Evolutionary conservation across 1,140 invertebrate species (phyloP), one percentile per base, ranked within the genome.

Genomic region (Drosophila grimshawi): DNA sequence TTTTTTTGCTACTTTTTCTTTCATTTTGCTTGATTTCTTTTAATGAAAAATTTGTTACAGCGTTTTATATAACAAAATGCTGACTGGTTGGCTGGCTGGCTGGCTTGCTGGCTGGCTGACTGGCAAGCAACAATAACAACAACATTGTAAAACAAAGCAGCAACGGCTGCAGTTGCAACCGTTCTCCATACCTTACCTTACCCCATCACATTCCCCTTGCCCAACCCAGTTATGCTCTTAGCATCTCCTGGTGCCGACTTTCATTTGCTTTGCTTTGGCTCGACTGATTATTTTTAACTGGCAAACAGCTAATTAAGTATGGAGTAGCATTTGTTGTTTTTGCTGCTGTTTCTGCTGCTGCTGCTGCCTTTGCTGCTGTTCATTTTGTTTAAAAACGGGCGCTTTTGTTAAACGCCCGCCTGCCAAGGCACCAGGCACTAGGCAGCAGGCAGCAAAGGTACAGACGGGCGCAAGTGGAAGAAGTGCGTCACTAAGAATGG

Each of bases 221-320:
- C 7, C 59, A 56, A 41, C 46, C 68, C 46, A 6, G 49, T 35
- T 45, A 59, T 76, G 45, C 61, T 74, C 62, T 80, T 74, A 70
- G 71, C 71, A 61, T 63, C 65, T 69, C 51, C 62, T 71, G 66
- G 69, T 86, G 68, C 83, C 68, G 83, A 83, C 83, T 89, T 88
- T 75, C 83, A 88, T 88, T 88, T 88, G 83, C 85, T 89, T 88
- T 71, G 56, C 61, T 86, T 78, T 89, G 80, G 85, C 85, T 85
- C 80, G 82, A 67, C 73, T 89, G 85, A 90, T 89, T 89, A 89
- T 89, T 89, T 89, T 89, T 88, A 90, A 89, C 85, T 89, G 85
- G 86, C 78, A 90, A 89, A 90, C 86, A 90, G 86, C 85, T 89
- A 89, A 89, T 89, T 89, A 89, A 89, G 85, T 89, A 89, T 90